Conservation (phyloP, 2,888 invertebrate species). For the Eupithecia inturbata region DNA sequence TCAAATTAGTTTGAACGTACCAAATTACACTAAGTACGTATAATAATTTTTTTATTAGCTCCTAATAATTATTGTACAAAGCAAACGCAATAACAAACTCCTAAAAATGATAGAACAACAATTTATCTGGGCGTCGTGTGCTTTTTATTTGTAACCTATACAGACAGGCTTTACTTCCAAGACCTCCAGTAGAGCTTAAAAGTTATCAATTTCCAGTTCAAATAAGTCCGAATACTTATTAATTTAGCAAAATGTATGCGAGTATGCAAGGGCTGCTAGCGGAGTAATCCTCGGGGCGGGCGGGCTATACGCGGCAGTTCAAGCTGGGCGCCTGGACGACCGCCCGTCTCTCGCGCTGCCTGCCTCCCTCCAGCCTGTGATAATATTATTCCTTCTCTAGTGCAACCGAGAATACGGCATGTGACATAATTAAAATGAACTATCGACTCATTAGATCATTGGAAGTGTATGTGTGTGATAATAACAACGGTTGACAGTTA, state of each 20-base stretch:
- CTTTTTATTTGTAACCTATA: background rate
- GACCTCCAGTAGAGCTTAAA: background rate
- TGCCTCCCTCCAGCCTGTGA: constrained; percentile 44
- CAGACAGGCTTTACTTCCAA: background rate
- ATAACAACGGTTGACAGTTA: constrained; percentile 59
- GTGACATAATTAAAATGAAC: constrained; percentile 59
- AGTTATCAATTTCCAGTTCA: constrained; percentile 19
- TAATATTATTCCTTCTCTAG: constrained; percentile 46
- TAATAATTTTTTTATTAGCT: background rate
- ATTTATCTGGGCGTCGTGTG: background rate
- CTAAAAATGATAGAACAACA: background rate
- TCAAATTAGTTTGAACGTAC: background rate
- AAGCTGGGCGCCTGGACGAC: constrained; percentile 67
- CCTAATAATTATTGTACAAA: background rate
- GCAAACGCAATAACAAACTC: background rate
- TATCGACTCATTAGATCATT: constrained; percentile 48
- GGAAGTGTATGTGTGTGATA: constrained; percentile 54
- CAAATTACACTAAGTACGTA: background rate
- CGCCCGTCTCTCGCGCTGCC: constrained; percentile 64
- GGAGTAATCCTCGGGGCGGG: constrained; percentile 73
- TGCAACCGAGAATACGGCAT: constrained; percentile 49
- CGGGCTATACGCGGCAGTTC: constrained; percentile 69
- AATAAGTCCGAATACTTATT: constrained; percentile 28
- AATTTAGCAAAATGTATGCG: constrained; percentile 58
- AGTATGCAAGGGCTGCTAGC: constrained; percentile 69